A percentile compares a stretch with the other conserved stretches of the same genome.
Evolutionary conservation across 2,113 vertebrate genomes (phyloP).

Genomic region (Callionymus lyra): DNA sequence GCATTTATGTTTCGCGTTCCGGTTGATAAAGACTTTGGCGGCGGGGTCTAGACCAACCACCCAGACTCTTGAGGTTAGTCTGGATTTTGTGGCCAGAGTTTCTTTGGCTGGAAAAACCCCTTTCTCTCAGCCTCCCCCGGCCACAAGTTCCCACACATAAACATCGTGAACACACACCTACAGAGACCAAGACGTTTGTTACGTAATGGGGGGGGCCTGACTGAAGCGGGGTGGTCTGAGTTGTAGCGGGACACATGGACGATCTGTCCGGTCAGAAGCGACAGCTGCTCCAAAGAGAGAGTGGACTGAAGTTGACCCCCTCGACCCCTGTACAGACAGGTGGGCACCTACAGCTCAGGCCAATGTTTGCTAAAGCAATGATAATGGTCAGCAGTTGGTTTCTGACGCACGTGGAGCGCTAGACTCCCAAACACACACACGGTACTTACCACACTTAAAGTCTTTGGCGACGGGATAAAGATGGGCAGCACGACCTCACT

Average conservation of each 20-base stretch:
- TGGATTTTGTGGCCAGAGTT: slow-evolving; percentile 58
- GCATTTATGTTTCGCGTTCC: slow-evolving; percentile 54
- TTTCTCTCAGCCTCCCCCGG: slow-evolving; percentile 44
- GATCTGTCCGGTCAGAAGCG: neutral
- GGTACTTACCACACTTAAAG: slow-evolving; percentile 45
- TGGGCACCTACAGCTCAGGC: too few relatives aligned
- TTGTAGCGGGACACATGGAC: neutral
- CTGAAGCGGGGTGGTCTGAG: slow-evolving; percentile 12
- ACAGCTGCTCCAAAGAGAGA: slow-evolving; percentile 35
- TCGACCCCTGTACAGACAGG: too few relatives aligned
- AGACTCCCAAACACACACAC: slow-evolving; percentile 36
- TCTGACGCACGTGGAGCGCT: slow-evolving; percentile 36
- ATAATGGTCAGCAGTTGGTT: slow-evolving; percentile 12
- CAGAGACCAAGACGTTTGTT: slow-evolving; percentile 16
- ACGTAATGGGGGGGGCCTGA: neutral
- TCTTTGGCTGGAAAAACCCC: slow-evolving; percentile 49
- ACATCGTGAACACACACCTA: slow-evolving; percentile 24
- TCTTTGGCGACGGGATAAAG: slow-evolving; percentile 45
- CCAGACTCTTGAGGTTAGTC: slow-evolving; percentile 56
- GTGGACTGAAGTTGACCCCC: too few relatives aligned
- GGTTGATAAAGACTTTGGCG: slow-evolving; percentile 54
- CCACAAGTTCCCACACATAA: slow-evolving; percentile 30
- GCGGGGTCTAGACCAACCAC: slow-evolving; percentile 43
- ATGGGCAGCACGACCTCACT: slow-evolving; percentile 46
- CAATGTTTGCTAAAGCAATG: neutral